phyloP scores from a whole-genome alignment of 1,140 invertebrate genomes.

The Panonychus citri region DNA sequence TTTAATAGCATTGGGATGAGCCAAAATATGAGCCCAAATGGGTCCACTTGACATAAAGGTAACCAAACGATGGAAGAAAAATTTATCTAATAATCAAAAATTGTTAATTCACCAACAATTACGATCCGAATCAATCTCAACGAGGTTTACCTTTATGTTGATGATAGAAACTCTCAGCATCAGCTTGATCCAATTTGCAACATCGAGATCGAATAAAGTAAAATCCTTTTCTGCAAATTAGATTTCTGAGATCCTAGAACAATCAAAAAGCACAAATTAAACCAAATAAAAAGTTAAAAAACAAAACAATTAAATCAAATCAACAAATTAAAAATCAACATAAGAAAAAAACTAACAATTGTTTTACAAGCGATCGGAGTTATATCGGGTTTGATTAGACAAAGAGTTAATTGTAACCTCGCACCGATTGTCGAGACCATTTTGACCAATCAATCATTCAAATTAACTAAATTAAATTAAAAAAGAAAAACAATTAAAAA shows the following conservation, averaged over 20 bases:
- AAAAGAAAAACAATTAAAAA: too few relatives aligned
- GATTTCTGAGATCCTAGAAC: conserved; percentile 33
- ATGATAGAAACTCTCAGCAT: conserved; percentile 50
- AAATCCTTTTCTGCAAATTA: conserved; percentile 45
- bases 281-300: background rate
- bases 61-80: conserved; percentile 62
- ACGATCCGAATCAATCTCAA: background rate
- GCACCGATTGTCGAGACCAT: too few relatives aligned
- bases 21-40: conserved; percentile 48
- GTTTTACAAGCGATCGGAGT: conserved; percentile 10
- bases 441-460: too few relatives aligned
- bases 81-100: conserved; percentile 29
- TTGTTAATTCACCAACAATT: background rate
- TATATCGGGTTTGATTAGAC: conserved; percentile 16
- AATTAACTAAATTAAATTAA: too few relatives aligned
- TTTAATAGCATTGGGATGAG: conserved; percentile 42
- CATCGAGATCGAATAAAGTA: conserved; percentile 44
- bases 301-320: background rate
- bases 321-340: background rate
- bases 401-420: conserved; percentile 12
- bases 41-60: conserved; percentile 71
- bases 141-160: conserved; percentile 46
- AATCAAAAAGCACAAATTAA: too few relatives aligned
- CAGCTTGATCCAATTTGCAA: conserved; percentile 31
- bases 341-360: background rate